Percentiles rank a stretch among this genome's conserved stretches.
Evolutionary conservation across 2,888 invertebrate species (phyloP).

Genomic region (Hirudinaria manillensis): DNA sequence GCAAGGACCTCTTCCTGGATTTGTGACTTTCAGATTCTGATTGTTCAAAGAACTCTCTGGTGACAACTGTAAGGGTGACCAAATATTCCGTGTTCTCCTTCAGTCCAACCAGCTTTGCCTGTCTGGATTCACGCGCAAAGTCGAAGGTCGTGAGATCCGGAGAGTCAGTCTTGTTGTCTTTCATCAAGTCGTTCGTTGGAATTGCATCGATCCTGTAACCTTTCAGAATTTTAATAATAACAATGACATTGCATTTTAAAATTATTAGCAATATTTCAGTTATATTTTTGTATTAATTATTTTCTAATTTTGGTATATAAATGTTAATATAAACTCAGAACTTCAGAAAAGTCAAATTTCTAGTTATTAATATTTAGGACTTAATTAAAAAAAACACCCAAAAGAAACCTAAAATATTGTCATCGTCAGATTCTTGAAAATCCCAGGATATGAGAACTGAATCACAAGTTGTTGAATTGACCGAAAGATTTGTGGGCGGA

Average conservation of each 20-base stretch:
- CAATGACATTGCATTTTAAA: no score
- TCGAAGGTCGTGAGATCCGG: conserved; percentile 41
- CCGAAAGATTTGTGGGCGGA: conserved; percentile 49
- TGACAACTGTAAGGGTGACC: conserved; percentile 51
- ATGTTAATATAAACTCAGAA: no score
- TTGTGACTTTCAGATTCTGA: not conserved
- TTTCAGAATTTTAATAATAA: conserved; percentile 31
- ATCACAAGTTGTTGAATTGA: conserved; percentile 50
- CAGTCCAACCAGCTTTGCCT: conserved; percentile 46
- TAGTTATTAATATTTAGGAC: no score
- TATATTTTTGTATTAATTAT: no score
- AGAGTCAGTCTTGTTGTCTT: not conserved
- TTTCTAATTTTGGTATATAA: no score
- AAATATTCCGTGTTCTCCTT: conserved; percentile 52
- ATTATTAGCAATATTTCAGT: no score
- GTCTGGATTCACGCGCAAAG: conserved; percentile 48
- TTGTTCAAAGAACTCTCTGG: conserved; percentile 53
- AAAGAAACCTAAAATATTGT: conserved; percentile 6
- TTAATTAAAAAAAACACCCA: no score
- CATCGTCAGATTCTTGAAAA: not conserved
- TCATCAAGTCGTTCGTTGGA: conserved; percentile 41
- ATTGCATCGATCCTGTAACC: conserved; percentile 52
- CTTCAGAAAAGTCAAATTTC: no score
- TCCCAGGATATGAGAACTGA: conserved; percentile 52
- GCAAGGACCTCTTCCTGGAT: conserved; percentile 44